phyloP scores from a whole-genome alignment of 2,888 invertebrate genomes.

The Ennomos erosarius region DNA sequence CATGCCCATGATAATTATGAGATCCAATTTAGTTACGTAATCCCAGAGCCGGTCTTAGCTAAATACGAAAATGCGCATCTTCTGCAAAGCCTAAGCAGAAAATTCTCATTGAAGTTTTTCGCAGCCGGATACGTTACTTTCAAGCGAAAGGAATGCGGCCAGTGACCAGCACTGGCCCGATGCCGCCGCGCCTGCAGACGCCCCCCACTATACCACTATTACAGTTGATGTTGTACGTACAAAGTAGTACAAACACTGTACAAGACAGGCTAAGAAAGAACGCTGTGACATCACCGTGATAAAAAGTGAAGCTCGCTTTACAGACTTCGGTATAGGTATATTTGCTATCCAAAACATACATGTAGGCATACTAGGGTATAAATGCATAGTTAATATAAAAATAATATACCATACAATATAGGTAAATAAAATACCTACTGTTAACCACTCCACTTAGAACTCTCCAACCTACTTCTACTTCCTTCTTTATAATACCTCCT shows the following conservation, averaged over 20 bases:
- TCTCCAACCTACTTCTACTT: no score
- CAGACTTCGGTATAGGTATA: neutral
- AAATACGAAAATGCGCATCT: neutral
- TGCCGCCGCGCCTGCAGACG: constrained; percentile 34
- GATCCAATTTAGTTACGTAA: no score
- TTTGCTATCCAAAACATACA: no score
- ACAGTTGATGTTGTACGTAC: constrained; percentile 15
- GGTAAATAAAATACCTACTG: no score
- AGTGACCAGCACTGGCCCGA: constrained; percentile 71
- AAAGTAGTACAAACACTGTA: constrained; percentile 28
- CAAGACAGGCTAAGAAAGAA: constrained; percentile 15
- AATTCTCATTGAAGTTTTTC: constrained; percentile 68
- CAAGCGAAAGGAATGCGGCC: constrained; percentile 83
- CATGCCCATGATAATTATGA: no score
- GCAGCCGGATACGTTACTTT: constrained; percentile 83
- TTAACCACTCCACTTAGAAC: no score
- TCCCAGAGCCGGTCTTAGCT: no score
- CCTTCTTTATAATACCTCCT: no score
- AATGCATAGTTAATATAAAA: no score
- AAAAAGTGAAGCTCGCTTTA: neutral
- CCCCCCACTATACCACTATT: constrained; percentile 19
- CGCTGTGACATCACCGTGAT: constrained; percentile 31
- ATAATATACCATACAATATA: no score
- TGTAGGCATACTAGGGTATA: no score
- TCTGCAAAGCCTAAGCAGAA: constrained; percentile 41